Percentiles rank a stretch among this genome's conserved stretches.
Conservation (phyloP, 2,797 vertebrate genomes). For the Phrynocephalus guinanensis region DNA sequence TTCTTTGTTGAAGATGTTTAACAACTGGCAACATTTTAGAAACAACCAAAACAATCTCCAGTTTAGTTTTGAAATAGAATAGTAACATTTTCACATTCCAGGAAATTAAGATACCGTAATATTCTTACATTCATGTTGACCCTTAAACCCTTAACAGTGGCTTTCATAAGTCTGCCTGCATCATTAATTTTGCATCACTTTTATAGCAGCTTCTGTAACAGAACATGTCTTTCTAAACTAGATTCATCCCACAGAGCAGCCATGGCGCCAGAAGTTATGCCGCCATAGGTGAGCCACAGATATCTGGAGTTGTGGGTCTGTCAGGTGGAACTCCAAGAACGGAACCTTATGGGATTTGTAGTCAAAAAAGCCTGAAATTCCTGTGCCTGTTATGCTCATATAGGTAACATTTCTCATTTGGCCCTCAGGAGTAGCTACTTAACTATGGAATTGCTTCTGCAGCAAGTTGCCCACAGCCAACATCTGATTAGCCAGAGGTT, state of each 20-base stretch:
- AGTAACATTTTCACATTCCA: neutral
- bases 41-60: neutral
- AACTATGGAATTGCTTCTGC: neutral
- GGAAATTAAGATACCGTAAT: neutral
- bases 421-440: neutral
- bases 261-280: neutral
- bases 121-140: neutral
- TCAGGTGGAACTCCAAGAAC: too few relatives aligned
- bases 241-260: neutral
- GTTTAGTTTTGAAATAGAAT: neutral
- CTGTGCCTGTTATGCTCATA: too few relatives aligned
- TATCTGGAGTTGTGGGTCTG: too few relatives aligned
- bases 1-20: slow-evolving; percentile 3
- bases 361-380: too few relatives aligned
- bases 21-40: neutral
- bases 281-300: neutral
- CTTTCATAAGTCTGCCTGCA: neutral
- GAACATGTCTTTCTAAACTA: neutral
- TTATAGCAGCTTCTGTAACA: neutral
- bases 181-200: neutral
- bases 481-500: neutral
- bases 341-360: too few relatives aligned
- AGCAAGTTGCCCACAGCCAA: neutral
- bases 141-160: neutral
- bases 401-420: neutral